Evolutionary conservation across 23 tunicate species (phyloP), one percentile per base, ranked within the genome.

Genomic region (Ascidia mentula): DNA sequence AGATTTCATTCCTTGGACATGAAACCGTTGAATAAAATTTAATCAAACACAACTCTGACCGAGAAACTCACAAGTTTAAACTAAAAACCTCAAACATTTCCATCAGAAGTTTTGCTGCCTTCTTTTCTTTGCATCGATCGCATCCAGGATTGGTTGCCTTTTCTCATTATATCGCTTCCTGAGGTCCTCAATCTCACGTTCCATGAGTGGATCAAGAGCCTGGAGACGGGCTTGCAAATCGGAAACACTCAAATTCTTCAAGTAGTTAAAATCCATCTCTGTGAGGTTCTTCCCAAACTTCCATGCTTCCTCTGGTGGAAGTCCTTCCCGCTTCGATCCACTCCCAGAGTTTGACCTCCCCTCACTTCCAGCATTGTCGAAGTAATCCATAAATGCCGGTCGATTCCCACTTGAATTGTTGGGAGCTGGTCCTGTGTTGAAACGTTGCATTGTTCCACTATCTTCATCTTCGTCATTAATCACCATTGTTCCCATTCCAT

Each of bases 221-320:
- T 80, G 75, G 61, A 60, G 74, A 0, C 93, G 87, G 17, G 35
- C 80, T 78, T 93, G 87, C 79, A 93, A 83, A 4, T 93, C 93
- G 17, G 69, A 39, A 38, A 93, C 46, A 61, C 81, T 59, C 13
- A 93, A 82, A 33, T 84, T 88, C 40, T 85, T 88, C 24, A 93
- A 45, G 60, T 88, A 93, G 40, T 80, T 82, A 37, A 93, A 93
- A 77, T 93, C 93, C 81, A 85, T 85, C 77, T 88, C 98, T 6
- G 89, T 88, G 81, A 93, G 84, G 79, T 93, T 88, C 59, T 93
- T 93, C 40, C 73, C 77, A 61, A 81, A 78, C 60, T 93, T 93
- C 98, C 98, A 93, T 0, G 98, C 98, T 76, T 93, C 90, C 36
- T 93, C 98, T 4, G 98, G 89, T 0, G 92, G 89, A 0, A 88